A percentile compares a stretch with the other conserved stretches of the same genome.
These are phyloP conservation scores for Drosophila antonietae DNA, from an alignment of 2,888 invertebrate genomes.

Conservation along the genomic window DNA sequence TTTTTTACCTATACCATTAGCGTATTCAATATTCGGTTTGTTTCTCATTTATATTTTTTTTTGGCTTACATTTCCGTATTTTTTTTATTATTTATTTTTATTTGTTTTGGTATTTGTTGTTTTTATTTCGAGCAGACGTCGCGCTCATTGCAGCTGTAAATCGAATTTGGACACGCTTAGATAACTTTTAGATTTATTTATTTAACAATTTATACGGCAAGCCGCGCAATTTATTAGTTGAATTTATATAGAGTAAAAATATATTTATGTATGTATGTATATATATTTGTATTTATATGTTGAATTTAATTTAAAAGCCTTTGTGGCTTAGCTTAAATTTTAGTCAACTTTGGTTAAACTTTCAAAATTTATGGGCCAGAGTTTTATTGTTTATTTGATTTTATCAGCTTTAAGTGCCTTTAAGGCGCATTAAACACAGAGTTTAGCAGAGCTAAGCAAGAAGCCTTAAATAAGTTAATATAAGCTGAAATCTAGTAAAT, in stretches of 20 bases:
- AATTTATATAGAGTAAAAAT: background rate
- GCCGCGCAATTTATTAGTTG: slow-evolving; percentile 58
- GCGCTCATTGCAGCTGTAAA: slow-evolving; percentile 63
- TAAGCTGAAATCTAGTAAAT: too few relatives aligned
- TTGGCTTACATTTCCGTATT: slow-evolving; percentile 36
- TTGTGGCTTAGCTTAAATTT: slow-evolving; percentile 8
- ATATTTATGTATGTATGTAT: slow-evolving; percentile 4
- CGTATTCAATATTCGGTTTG: background rate
- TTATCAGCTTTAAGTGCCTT: background rate
- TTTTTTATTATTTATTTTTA: background rate
- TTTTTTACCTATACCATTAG: background rate
- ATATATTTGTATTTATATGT: background rate
- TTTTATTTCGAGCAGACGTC: slow-evolving; percentile 33
- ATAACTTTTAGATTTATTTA: slow-evolving; percentile 75
- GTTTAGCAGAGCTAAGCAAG: background rate
- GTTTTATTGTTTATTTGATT: slow-evolving; percentile 1
- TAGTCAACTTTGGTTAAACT: background rate
- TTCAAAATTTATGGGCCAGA: background rate
- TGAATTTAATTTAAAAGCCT: slow-evolving; percentile 22
- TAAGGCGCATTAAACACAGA: background rate
- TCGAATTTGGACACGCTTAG: slow-evolving; percentile 75
- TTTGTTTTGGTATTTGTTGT: background rate
- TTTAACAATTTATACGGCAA: slow-evolving; percentile 62
- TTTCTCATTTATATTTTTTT: background rate
- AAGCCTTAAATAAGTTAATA: too few relatives aligned